These are phyloP conservation scores for Corythaixoides concolor DNA, from an alignment of 2,113 vertebrate genomes.

Conservation along the genomic window DNA sequence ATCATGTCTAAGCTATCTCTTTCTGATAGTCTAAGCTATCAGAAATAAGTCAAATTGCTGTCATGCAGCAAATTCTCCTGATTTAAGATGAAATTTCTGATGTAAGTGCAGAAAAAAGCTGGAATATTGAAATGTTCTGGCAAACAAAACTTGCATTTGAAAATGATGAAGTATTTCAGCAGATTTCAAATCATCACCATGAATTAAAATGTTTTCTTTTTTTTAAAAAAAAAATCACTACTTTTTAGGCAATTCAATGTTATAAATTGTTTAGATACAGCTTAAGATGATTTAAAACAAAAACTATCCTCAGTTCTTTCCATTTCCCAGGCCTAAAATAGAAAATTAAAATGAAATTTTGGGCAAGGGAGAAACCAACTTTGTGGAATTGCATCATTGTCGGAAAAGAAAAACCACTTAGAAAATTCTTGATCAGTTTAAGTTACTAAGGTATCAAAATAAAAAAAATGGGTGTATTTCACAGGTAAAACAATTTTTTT, in stretches of 20 bases:
- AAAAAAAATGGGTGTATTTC: not conserved
- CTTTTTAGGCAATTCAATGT: not conserved
- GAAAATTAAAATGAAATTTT: not conserved
- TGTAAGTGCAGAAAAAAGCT: not conserved
- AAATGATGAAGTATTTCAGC: not conserved
- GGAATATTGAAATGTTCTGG: not conserved
- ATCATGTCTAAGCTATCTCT: not conserved
- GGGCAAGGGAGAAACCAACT: not conserved
- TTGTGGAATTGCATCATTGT: not conserved
- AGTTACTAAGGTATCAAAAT: not conserved
- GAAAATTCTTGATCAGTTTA: not conserved
- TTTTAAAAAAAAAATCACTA: too few relatives aligned
- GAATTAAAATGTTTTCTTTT: not conserved
- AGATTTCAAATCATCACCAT: not conserved
- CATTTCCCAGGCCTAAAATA: not conserved
- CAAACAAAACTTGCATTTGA: not conserved
- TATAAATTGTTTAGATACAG: not conserved
- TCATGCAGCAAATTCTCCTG: not conserved
- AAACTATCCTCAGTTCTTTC: not conserved
- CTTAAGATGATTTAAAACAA: not conserved
- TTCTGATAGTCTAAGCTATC: not conserved
- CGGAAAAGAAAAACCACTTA: not conserved
- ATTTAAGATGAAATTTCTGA: not conserved
- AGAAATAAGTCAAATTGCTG: not conserved
- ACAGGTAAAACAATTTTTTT: not conserved